These are phyloP conservation scores for Aphis gossypii DNA, from an alignment of 1,140 invertebrate species.

Conservation along the genomic window DNA sequence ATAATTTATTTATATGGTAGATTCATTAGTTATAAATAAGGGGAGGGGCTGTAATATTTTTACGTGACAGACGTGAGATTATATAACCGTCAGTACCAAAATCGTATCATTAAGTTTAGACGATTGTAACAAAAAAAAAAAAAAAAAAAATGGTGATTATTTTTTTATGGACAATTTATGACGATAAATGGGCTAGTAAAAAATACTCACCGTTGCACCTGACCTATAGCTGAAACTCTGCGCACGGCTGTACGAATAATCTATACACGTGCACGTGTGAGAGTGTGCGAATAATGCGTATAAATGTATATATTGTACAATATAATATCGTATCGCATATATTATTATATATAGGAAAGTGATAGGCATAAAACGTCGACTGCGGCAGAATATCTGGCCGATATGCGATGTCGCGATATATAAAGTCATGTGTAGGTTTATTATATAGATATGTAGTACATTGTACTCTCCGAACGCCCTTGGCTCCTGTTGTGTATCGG, in stretches of 20 bases:
- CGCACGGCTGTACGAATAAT: no score
- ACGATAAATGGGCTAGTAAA: neutral
- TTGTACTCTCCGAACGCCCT: slow-evolving; percentile 2
- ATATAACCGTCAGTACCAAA: neutral
- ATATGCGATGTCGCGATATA: neutral
- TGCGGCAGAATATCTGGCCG: neutral
- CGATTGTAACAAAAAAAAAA: neutral
- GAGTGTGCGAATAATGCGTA: neutral
- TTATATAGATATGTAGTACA: neutral
- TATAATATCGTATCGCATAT: neutral
- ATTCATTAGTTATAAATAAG: no score
- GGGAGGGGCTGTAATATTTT: no score
- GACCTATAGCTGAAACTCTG: neutral
- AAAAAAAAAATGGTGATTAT: no score
- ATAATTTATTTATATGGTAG: no score
- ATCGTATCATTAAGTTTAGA: neutral
- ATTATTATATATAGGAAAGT: neutral
- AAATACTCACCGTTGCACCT: neutral
- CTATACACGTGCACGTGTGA: neutral
- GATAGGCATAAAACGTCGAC: neutral
- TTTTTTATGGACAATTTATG: neutral
- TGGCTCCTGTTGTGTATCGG: neutral
- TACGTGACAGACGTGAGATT: no score
- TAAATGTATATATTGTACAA: neutral
- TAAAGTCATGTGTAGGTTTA: neutral